Conservation (phyloP, 2,797 vertebrate genomes). For the Cygnus olor region DNA sequence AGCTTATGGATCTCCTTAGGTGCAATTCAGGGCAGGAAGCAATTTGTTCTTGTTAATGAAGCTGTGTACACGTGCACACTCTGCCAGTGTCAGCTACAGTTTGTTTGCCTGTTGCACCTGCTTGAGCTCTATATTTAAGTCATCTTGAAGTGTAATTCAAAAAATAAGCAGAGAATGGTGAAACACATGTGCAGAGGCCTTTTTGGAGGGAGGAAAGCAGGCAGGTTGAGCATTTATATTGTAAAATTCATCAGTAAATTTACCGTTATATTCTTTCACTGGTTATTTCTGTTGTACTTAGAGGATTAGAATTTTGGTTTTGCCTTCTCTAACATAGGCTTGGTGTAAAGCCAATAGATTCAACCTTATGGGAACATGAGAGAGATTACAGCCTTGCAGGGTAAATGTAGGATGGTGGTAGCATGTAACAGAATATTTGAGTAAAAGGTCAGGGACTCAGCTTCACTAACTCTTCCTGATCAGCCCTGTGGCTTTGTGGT, state of each 20-base stretch:
- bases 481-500: neutral
- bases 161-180: neutral
- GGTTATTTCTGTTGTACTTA: neutral
- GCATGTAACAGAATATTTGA: neutral
- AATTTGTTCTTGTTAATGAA: slow-evolving; percentile 34
- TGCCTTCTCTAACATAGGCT: neutral
- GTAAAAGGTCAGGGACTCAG: neutral
- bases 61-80: neutral
- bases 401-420: neutral
- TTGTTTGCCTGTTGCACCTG: neutral
- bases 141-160: neutral
- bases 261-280: neutral
- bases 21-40: slow-evolving; percentile 28
- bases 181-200: neutral
- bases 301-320: neutral
- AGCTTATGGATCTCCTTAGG: slow-evolving; percentile 9
- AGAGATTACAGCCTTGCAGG: neutral
- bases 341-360: neutral
- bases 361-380: neutral
- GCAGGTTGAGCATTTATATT: neutral
- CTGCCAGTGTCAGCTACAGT: neutral
- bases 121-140: neutral
- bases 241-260: neutral
- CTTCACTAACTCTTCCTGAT: neutral
- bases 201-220: neutral